A percentile compares a stretch with the other conserved stretches of the same genome.
Evolutionary conservation across 2,888 invertebrate species (phyloP).

Genomic region (Phyto melanocephala): DNA sequence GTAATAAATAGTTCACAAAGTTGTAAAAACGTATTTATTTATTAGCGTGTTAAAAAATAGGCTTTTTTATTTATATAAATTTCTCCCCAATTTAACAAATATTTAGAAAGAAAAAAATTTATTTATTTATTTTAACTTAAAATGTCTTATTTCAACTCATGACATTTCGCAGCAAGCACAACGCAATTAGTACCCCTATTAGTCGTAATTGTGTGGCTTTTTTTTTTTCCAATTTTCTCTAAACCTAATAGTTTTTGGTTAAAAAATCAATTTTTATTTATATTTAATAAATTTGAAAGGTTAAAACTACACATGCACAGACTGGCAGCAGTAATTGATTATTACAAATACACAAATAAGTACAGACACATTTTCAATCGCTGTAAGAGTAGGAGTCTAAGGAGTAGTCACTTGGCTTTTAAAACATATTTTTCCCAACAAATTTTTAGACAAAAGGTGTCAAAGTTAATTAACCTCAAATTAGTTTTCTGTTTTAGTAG

Average conservation of each 20-base stretch:
- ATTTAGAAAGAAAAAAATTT: too few species aligned
- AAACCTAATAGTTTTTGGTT: too few species aligned
- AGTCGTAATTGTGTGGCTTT: too few species aligned
- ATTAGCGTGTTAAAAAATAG: too few species aligned
- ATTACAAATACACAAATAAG: not conserved
- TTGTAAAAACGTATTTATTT: too few species aligned
- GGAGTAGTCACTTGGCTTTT: not conserved
- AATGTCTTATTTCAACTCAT: too few species aligned
- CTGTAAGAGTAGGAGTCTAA: not conserved
- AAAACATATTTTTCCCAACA: not conserved
- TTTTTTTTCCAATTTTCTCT: not conserved
- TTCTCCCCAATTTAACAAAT: too few species aligned
- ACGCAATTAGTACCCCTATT: too few species aligned
- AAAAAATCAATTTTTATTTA: constrained; percentile 27
- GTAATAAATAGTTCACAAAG: too few species aligned
- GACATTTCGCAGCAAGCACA: too few species aligned
- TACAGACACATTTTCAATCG: not conserved
- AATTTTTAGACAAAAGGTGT: constrained; percentile 58
- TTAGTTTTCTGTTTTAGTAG: constrained; percentile 37
- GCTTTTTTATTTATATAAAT: too few species aligned
- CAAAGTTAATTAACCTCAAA: constrained; percentile 64
- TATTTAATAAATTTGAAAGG: constrained; percentile 28
- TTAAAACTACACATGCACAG: constrained; percentile 4
- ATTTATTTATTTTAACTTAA: too few species aligned
- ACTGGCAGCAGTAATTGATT: not conserved